phyloP scores from a whole-genome alignment of 2,888 invertebrate species.

The Rambutsinella grinnellia region DNA sequence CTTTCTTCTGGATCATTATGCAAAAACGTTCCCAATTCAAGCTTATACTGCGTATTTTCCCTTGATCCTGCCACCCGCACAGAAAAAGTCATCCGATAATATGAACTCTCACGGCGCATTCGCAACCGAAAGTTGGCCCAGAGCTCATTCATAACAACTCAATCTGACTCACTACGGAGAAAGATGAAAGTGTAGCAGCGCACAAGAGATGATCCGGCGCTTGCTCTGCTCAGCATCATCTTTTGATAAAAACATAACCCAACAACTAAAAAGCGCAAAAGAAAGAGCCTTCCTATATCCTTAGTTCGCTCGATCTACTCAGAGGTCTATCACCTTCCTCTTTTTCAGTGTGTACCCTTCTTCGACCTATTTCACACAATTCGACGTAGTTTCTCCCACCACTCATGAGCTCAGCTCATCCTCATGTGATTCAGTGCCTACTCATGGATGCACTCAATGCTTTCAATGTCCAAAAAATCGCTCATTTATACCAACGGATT shows the following conservation, averaged over 20 bases:
- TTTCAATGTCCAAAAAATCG: too few species aligned
- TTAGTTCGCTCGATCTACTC: not conserved
- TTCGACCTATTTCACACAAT: slow-evolving; percentile 32
- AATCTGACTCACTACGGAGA: not conserved
- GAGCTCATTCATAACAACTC: slow-evolving; percentile 35
- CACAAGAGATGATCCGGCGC: not conserved
- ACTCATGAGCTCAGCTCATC: too few species aligned
- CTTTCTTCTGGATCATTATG: too few species aligned
- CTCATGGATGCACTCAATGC: not conserved
- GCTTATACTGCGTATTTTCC: not conserved
- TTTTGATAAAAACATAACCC: not conserved
- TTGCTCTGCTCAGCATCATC: not conserved
- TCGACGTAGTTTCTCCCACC: slow-evolving; percentile 22
- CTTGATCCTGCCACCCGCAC: not conserved
- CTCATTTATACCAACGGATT: too few species aligned
- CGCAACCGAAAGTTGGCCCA: slow-evolving; percentile 3
- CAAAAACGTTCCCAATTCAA: too few species aligned
- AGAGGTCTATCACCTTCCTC: slow-evolving; percentile 28
- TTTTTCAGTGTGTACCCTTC: slow-evolving; percentile 13
- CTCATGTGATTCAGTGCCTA: slow-evolving; percentile 22
- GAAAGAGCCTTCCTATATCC: too few species aligned
- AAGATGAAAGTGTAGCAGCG: not conserved
- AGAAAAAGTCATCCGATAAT: not conserved
- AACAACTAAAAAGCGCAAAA: too few species aligned
- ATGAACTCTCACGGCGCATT: slow-evolving; percentile 10